phyloP scores from a whole-genome alignment of 1,140 invertebrate genomes.

The Gerris buenoi region DNA sequence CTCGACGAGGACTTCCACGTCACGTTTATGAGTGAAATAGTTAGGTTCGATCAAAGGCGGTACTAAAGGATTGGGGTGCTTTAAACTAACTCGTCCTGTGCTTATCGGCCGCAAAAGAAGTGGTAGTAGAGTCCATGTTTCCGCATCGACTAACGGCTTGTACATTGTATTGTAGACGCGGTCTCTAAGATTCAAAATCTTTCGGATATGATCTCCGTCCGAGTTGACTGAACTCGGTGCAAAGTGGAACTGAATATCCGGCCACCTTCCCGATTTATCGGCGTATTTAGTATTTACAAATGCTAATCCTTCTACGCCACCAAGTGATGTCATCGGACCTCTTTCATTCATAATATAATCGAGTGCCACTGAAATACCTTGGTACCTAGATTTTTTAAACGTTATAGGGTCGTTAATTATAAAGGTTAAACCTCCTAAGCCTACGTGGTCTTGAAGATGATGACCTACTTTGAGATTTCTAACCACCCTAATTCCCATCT shows the following conservation, averaged over 20 bases:
- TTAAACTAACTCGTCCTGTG: slow-evolving; percentile 60
- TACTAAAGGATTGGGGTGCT: slow-evolving; percentile 58
- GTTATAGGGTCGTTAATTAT: slow-evolving; percentile 62
- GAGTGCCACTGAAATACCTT: slow-evolving; percentile 56
- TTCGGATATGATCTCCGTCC: slow-evolving; percentile 57
- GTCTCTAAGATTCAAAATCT: slow-evolving; percentile 58
- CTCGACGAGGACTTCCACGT: slow-evolving; percentile 56
- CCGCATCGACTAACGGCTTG: slow-evolving; percentile 56
- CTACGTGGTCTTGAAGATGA: slow-evolving; percentile 73
- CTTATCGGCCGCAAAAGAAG: slow-evolving; percentile 66
- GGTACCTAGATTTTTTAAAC: slow-evolving; percentile 58
- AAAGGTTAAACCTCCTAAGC: slow-evolving; percentile 65
- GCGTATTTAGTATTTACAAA: slow-evolving; percentile 74
- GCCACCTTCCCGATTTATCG: slow-evolving; percentile 52
- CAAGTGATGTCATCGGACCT: slow-evolving; percentile 58
- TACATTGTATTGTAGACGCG: slow-evolving; percentile 71
- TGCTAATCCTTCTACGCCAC: slow-evolving; percentile 64
- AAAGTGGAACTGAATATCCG: slow-evolving; percentile 76
- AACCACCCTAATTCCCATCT: slow-evolving; percentile 56
- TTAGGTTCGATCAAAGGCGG: slow-evolving; percentile 82
- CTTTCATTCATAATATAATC: slow-evolving; percentile 64
- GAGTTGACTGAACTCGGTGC: slow-evolving; percentile 65
- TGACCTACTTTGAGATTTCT: slow-evolving; percentile 62
- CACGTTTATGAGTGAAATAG: slow-evolving; percentile 68
- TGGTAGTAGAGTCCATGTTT: slow-evolving; percentile 72